Evolutionary conservation across 2,888 invertebrate genomes (phyloP).

Genomic region (Rhorus exstirpatorius): DNA sequence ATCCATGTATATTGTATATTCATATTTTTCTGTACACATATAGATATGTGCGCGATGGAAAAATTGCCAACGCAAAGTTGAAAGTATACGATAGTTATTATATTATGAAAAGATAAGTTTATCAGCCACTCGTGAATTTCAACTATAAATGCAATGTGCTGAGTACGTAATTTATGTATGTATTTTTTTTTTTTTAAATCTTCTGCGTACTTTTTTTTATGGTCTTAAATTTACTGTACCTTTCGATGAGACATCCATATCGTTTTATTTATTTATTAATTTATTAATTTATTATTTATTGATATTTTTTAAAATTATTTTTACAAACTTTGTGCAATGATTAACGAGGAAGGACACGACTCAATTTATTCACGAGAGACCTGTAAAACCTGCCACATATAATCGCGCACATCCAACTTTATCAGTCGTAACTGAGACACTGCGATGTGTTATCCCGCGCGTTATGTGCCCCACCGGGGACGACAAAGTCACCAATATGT

Average conservation of each 20-base stretch:
- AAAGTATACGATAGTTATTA: no score
- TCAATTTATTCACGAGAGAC: constrained; percentile 17
- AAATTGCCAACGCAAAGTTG: no score
- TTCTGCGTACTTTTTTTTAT: neutral
- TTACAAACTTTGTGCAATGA: neutral
- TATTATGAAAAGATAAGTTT: no score
- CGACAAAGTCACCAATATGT: constrained; percentile 10
- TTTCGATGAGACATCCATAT: constrained; percentile 42
- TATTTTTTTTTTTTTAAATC: neutral
- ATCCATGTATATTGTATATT: no score
- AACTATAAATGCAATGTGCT: no score
- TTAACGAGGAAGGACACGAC: neutral
- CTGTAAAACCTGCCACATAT: neutral
- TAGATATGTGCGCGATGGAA: no score
- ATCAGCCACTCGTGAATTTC: no score
- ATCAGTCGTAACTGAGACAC: constrained; percentile 66
- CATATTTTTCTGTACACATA: no score
- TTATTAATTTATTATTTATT: neutral
- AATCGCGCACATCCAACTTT: constrained; percentile 64
- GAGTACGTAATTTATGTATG: no score
- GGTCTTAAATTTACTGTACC: constrained; percentile 11
- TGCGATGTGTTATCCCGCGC: constrained; percentile 65
- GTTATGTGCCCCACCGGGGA: constrained; percentile 11
- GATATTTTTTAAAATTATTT: neutral
- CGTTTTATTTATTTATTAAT: neutral